Percentiles rank a stretch among this genome's conserved stretches.
These are phyloP conservation scores for Plotosus lineatus DNA, from an alignment of 2,113 vertebrate species.

Conservation along the genomic window DNA sequence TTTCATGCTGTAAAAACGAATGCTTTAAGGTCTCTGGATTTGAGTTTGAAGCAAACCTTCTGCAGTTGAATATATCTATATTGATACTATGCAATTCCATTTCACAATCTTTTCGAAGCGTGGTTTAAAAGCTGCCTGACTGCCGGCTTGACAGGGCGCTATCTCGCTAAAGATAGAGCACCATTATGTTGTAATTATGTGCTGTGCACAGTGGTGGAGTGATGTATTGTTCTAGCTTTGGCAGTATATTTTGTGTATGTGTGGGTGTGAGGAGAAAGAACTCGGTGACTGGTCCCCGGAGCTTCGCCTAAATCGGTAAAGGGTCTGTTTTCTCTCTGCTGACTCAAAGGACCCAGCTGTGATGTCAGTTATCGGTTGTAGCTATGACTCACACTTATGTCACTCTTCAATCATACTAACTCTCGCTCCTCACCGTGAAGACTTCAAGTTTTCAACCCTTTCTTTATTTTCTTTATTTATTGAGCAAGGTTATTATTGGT, in stretches of 20 bases:
- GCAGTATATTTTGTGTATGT: conserved; percentile 6
- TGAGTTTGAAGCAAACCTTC: conserved; percentile 28
- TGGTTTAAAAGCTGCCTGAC: conserved; percentile 7
- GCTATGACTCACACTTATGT: conserved; percentile 34
- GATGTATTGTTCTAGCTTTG: conserved; percentile 38
- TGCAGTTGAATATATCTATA: neutral
- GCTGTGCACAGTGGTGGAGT: conserved; percentile 25
- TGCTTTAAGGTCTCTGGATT: neutral
- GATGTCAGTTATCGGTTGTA: conserved; percentile 7
- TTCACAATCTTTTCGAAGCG: neutral
- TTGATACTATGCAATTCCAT: neutral
- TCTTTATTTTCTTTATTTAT: conserved; percentile 21
- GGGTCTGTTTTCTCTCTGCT: conserved; percentile 28
- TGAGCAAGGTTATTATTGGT: conserved; percentile 16
- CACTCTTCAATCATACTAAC: conserved; percentile 16
- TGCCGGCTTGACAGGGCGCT: neutral
- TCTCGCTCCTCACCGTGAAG: conserved; percentile 6
- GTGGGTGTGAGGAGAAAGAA: neutral
- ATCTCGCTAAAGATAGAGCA: conserved; percentile 45
- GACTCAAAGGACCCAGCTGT: conserved; percentile 29
- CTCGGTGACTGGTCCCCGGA: neutral
- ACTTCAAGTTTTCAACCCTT: neutral
- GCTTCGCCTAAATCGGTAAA: neutral
- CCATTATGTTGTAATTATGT: conserved; percentile 37
- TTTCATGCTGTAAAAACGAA: neutral